Evolutionary conservation across 2,113 vertebrate genomes (phyloP), one percentile per base, ranked within the genome.

Genomic region (Trichomycterus rosablanca): DNA sequence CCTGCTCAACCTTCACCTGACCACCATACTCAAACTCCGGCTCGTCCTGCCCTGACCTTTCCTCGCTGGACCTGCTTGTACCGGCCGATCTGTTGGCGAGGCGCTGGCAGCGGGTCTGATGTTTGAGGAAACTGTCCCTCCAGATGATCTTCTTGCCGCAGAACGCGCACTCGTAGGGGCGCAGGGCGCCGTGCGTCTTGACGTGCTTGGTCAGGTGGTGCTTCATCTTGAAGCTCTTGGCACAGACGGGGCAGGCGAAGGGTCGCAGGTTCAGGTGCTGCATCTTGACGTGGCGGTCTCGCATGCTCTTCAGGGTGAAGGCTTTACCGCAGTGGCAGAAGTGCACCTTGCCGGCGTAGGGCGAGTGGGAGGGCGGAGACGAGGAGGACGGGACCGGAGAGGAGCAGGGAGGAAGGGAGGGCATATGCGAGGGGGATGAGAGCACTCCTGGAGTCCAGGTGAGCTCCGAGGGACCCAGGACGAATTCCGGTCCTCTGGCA

Each of bases 171-270:
- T 91, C 86, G 50, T 95, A 97, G 5, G 93, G 94, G 52, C 93
- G 93, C 52, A 93, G 89, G 18, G 92, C 93, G 0, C 93, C 94
- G 84, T 97, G 93, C 0, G 93, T 95, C 84, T 97, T 97, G 90
- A 95, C 95, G 85, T 97, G 94, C 84, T 97, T 93, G 0, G 93
- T 95, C 14, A 97, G 89, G 78, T 95, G 93, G 53, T 97, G 93
- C 81, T 97, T 95, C 94, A 97, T 95, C 86, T 97, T 97, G 83
- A 95, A 97, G 70, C 91, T 91, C 69, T 97, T 97, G 83, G 81
- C 79, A 49, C 94, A 97, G 39, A 93, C 88, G 0, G 94, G 91
- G 74, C 94, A 97, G 86, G 86, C 87, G 74, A 97, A 97, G 1
- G 94, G 94, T 1, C 94, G 82, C 53, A 97, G 84, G 84, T 95